Conservation (phyloP, 2,113 vertebrate species). For the Lucifuga dentata region DNA sequence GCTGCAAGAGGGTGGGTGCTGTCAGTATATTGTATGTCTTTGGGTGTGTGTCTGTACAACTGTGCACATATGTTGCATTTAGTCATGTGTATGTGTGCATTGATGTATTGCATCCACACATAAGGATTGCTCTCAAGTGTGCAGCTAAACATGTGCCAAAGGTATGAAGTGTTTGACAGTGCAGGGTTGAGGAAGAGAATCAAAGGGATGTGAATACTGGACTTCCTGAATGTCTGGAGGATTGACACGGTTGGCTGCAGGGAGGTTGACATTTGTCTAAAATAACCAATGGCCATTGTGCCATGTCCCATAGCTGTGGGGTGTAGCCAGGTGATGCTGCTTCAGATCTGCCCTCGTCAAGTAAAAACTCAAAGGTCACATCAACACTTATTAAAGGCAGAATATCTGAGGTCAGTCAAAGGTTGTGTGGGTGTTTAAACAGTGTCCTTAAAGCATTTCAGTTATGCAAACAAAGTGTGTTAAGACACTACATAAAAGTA, state of each 20-base stretch:
- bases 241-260: conserved; percentile 19
- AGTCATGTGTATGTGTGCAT: neutral
- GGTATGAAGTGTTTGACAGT: conserved; percentile 33
- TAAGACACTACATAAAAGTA: neutral
- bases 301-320: conserved; percentile 23
- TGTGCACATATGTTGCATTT: neutral
- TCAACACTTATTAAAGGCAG: conserved; percentile 45
- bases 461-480: conserved; percentile 24
- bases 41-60: neutral
- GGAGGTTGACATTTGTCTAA: conserved; percentile 52
- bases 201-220: conserved; percentile 5
- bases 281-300: conserved; percentile 46
- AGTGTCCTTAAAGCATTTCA: conserved; percentile 28
- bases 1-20: conserved; percentile 37
- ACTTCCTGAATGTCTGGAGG: conserved; percentile 24
- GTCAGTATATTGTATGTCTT: neutral
- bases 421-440: conserved; percentile 37
- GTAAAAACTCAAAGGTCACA: conserved; percentile 54
- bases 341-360: conserved; percentile 40
- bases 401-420: conserved; percentile 36
- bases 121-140: too few relatives aligned
- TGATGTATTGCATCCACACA: too few relatives aligned
- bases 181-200: conserved; percentile 31
- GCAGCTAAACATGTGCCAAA: conserved; percentile 19
- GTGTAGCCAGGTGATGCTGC: conserved; percentile 51